Conservation (phyloP, 2,888 invertebrate species). For the Bellardia bayeri region DNA sequence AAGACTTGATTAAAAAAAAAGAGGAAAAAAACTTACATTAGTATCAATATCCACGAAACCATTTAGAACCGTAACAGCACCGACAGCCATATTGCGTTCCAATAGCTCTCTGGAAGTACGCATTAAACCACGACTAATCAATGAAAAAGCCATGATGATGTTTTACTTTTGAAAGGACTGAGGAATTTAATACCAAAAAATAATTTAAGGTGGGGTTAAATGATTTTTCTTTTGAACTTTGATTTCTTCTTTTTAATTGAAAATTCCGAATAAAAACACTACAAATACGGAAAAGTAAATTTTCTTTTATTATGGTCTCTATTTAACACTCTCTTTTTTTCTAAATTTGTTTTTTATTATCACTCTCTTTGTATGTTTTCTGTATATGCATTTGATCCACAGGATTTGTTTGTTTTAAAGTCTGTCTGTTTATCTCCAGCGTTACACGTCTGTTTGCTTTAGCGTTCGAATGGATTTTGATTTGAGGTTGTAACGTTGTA, state of each 20-base stretch:
- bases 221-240: not conserved
- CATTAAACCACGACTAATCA: conserved; percentile 80
- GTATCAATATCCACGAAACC: conserved; percentile 72
- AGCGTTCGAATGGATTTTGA: conserved; percentile 69
- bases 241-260: not conserved
- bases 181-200: not conserved
- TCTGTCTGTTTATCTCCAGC: conserved; percentile 31
- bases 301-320: conserved; percentile 14
- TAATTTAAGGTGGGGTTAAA: conserved; percentile 23
- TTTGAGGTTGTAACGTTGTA: conserved; percentile 41
- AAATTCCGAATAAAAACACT: not conserved
- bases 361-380: conserved; percentile 24
- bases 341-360: not conserved
- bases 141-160: conserved; percentile 77
- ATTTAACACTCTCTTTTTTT: conserved; percentile 46
- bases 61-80: conserved; percentile 74
- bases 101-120: conserved; percentile 81
- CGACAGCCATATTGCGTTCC: conserved; percentile 79
- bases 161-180: conserved; percentile 14
- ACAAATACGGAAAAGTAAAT: conserved; percentile 1
- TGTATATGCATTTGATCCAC: conserved; percentile 39
- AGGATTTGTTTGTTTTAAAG: conserved; percentile 25
- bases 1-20: not conserved
- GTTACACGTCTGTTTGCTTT: conserved; percentile 59
- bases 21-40: conserved; percentile 72